Conservation (phyloP, 1,140 invertebrate species). For the Lithobius niger region DNA sequence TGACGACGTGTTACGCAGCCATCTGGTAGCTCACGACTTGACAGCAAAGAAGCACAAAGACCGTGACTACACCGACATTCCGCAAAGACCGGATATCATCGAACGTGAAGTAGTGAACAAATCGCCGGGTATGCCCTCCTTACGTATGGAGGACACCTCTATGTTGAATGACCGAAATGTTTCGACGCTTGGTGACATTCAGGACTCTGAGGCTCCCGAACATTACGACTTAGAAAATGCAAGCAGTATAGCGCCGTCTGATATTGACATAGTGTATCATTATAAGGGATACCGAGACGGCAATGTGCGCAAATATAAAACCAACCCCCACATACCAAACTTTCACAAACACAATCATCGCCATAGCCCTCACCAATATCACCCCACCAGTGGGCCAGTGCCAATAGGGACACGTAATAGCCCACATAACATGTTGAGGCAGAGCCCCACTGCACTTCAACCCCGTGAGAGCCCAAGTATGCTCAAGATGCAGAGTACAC, state of each 20-base stretch:
- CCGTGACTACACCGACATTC: slow-evolving; percentile 42
- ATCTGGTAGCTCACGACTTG: slow-evolving; percentile 41
- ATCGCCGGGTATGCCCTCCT: slow-evolving; percentile 38
- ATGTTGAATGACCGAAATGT: slow-evolving; percentile 33
- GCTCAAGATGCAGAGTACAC: slow-evolving; percentile 57
- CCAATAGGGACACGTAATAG: slow-evolving; percentile 46
- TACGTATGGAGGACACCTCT: slow-evolving; percentile 33
- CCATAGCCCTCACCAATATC: slow-evolving; percentile 27
- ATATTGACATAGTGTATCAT: slow-evolving; percentile 92
- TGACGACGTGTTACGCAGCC: slow-evolving; percentile 28
- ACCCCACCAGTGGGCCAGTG: background rate
- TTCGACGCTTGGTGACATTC: slow-evolving; percentile 41
- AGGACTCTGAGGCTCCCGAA: slow-evolving; percentile 75
- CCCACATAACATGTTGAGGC: slow-evolving; percentile 24
- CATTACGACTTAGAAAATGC: slow-evolving; percentile 95
- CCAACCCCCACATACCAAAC: slow-evolving; percentile 24
- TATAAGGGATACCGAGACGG: slow-evolving; percentile 76
- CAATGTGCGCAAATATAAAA: slow-evolving; percentile 72
- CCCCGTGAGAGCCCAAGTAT: slow-evolving; percentile 32
- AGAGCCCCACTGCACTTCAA: slow-evolving; percentile 21
- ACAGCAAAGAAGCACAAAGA: slow-evolving; percentile 67
- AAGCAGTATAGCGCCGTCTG: slow-evolving; percentile 90
- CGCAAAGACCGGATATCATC: slow-evolving; percentile 80
- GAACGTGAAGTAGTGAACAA: slow-evolving; percentile 74
- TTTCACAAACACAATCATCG: slow-evolving; percentile 29